Conservation (phyloP, 2,888 invertebrate species). For the Sipunculus nudus region DNA sequence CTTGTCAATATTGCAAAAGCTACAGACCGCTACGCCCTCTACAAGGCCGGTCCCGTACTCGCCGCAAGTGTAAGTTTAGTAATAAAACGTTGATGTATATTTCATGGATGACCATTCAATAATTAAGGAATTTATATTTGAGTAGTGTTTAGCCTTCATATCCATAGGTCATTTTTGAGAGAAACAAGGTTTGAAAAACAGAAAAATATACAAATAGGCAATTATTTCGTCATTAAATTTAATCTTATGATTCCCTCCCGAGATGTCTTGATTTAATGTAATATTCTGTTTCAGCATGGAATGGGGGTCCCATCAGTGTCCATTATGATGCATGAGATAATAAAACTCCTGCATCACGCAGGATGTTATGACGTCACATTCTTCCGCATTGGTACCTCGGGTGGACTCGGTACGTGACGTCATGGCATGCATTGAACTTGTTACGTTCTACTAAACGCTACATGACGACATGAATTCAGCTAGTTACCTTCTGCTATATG, state of each 20-base stretch:
- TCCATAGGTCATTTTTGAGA: background rate
- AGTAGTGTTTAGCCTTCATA: no score
- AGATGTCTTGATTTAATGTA: no score
- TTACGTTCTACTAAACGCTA: no score
- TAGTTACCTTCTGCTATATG: no score
- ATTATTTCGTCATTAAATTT: no score
- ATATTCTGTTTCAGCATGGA: conserved; percentile 90
- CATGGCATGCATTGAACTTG: no score
- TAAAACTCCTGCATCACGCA: conserved; percentile 95
- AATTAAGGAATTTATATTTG: no score
- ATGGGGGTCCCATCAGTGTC: conserved; percentile 98
- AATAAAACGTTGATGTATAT: background rate
- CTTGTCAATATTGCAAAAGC: conserved; percentile 88
- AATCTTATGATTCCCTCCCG: no score
- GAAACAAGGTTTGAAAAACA: background rate
- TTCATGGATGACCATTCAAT: background rate
- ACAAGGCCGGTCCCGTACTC: conserved; percentile 89
- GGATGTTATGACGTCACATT: conserved; percentile 83
- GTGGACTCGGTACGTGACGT: conserved; percentile 82
- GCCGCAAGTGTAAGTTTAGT: conserved; percentile 73
- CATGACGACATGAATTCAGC: no score
- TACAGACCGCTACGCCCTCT: conserved; percentile 89
- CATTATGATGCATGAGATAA: conserved; percentile 93
- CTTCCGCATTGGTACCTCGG: conserved; percentile 92
- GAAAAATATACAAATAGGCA: no score